Evolutionary conservation across 2,113 vertebrate species (phyloP).

Genomic region (Gymnocephalus cernua): DNA sequence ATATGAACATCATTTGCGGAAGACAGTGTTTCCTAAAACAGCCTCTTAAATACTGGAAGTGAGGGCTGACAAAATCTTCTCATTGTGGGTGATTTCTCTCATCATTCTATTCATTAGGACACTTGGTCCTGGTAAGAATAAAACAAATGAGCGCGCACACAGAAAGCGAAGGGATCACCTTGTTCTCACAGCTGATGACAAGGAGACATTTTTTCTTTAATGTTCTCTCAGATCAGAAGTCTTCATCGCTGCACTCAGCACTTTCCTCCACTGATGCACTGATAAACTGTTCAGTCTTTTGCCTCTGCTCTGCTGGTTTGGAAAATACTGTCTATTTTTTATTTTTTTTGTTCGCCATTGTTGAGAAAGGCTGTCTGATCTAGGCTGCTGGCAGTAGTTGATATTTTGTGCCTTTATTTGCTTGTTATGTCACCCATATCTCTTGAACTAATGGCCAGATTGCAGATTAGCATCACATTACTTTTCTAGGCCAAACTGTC

Average conservation of each 20-base stretch:
- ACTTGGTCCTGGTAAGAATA: constrained; percentile 42
- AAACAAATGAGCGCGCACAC: constrained; percentile 11
- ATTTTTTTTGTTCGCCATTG: constrained; percentile 19
- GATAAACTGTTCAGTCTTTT: constrained; percentile 66
- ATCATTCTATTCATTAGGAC: constrained; percentile 35
- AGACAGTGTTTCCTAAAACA: constrained; percentile 12
- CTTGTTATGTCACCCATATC: not conserved
- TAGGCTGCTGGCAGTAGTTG: not conserved
- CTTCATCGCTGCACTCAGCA: constrained; percentile 66
- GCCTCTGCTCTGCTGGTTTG: constrained; percentile 43
- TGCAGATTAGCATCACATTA: not conserved
- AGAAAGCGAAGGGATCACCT: constrained; percentile 62
- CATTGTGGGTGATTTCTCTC: not conserved
- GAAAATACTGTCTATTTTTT: constrained; percentile 33
- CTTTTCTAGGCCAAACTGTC: not conserved
- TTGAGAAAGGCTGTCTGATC: constrained; percentile 16
- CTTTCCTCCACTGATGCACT: constrained; percentile 61
- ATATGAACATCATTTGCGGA: not conserved
- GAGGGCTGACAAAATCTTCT: constrained; percentile 17
- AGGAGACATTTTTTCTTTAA: constrained; percentile 48
- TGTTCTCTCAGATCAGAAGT: constrained; percentile 59
- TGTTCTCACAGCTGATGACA: constrained; percentile 60
- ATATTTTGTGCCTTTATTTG: not conserved
- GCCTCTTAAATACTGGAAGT: constrained; percentile 8
- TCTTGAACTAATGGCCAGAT: not conserved